A percentile compares a stretch with the other conserved stretches of the same genome.
phyloP scores from a whole-genome alignment of 2,888 invertebrate species.

The Pinctada fucata region DNA sequence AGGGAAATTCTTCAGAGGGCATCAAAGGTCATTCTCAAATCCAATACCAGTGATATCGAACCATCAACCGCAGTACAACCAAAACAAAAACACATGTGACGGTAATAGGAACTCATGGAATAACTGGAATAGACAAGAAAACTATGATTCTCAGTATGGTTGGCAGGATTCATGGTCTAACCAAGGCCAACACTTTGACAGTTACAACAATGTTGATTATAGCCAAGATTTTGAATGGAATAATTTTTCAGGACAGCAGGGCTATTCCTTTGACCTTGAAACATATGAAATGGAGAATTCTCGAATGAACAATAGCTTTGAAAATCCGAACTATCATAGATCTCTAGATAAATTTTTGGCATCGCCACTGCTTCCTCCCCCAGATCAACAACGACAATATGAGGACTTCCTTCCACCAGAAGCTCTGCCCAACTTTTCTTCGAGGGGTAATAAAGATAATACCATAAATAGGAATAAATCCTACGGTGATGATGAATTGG shows the following conservation, averaged over 20 bases:
- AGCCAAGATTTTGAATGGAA: not conserved
- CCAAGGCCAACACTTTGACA: not conserved
- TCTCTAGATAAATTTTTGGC: not conserved
- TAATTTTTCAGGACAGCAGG: not conserved
- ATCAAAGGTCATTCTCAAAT: constrained; percentile 41
- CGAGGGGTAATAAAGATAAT: not conserved
- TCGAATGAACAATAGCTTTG: constrained; percentile 10
- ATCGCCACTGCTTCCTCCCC: not conserved
- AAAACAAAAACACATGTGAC: not conserved
- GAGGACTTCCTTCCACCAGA: not conserved
- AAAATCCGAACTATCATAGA: constrained; percentile 28
- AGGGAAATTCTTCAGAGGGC: constrained; percentile 2
- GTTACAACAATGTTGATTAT: not conserved
- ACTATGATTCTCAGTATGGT: not conserved
- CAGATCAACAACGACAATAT: not conserved
- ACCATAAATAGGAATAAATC: not conserved
- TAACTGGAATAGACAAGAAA: not conserved
- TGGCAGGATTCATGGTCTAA: not conserved
- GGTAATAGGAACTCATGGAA: constrained; percentile 3
- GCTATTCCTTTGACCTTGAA: not conserved
- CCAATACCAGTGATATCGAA: constrained; percentile 3
- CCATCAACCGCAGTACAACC: not conserved
- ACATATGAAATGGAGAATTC: not conserved
- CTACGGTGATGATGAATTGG: not conserved
- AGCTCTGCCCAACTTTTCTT: not conserved